phyloP scores from a whole-genome alignment of 2,113 vertebrate genomes.

The Nettapus auritus region DNA sequence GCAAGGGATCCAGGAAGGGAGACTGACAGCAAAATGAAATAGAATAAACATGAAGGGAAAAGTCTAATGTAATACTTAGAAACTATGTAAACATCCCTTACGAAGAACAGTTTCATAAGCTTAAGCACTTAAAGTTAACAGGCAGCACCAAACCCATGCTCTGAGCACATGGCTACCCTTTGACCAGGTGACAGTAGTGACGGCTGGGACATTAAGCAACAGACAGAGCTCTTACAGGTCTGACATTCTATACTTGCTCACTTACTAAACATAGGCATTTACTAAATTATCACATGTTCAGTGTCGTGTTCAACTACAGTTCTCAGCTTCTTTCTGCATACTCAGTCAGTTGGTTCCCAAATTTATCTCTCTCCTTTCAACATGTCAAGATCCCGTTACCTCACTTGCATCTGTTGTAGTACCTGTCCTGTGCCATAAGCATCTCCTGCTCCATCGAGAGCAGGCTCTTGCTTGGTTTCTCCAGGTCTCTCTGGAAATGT shows the following conservation, averaged over 20 bases:
- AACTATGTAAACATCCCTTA: background rate
- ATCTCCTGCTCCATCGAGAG: background rate
- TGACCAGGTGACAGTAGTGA: background rate
- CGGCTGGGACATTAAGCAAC: background rate
- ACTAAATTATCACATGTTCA: background rate
- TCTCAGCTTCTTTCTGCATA: background rate
- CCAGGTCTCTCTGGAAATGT: background rate
- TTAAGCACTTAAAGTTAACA: background rate
- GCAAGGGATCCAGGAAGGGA: constrained; percentile 5
- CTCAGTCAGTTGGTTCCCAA: background rate
- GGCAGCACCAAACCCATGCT: background rate
- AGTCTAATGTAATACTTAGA: background rate
- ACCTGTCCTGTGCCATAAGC: background rate
- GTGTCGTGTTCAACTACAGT: background rate
- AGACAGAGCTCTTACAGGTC: background rate
- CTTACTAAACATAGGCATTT: background rate
- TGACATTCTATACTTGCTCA: background rate
- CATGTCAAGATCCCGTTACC: background rate
- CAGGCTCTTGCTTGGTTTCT: background rate
- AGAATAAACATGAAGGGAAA: background rate
- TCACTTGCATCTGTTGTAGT: background rate
- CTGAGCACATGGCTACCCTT: background rate
- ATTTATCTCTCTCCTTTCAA: background rate
- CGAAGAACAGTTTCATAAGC: background rate
- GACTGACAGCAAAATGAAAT: constrained; percentile 16